Evolutionary conservation across 2,888 invertebrate genomes (phyloP), one percentile per base, ranked within the genome.

Genomic region (Acrobasis repandana): DNA sequence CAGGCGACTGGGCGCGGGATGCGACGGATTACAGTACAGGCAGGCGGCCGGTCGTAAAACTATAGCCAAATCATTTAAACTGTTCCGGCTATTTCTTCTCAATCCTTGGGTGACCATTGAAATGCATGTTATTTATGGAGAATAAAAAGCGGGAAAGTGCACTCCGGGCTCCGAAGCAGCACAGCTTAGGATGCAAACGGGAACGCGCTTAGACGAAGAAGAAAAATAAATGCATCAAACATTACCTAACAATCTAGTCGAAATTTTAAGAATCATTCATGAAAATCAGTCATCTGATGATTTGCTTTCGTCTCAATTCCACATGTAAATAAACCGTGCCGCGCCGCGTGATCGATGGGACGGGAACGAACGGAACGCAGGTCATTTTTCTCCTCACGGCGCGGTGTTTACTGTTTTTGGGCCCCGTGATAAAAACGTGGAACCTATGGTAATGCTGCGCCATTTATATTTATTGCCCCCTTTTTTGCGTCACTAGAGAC

Each of bases 351-450:
- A 58, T 58, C 14, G 48, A 58, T 48, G 48, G 11, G 48, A 1
- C 14, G 10, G 38, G 38, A 14, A 16, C 36, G n/a, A 18, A 36
- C 5, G 9, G 14, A 3, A 16, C n/a, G 18, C 20, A 10, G 36
- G 52, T 54, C 38, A 20, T 18, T 54, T 54, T 54, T 38, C 54
- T 54, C 38, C 18, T 38, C 43, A 38, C 54, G 54, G 54, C 20
- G 54, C 54, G 54, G 54, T 38, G 54, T 54, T 54, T 54, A 54
- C 54, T 54, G 52, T 36, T 38, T 54, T 38, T 9, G 9, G 38
- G 43, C 54, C 9, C 20, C 52, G 52, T 50, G 50, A 50, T 28
- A 38, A 38, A 54, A 54, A 43, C 20, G 43, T 18, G 20, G 43
- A 38, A 54, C 28, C 36, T 15, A 54, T 20, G 20, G 54, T 38